A percentile compares a stretch with the other conserved stretches of the same genome.
Conservation (phyloP, 1,140 invertebrate genomes). For the Drosophila tsacasi region DNA sequence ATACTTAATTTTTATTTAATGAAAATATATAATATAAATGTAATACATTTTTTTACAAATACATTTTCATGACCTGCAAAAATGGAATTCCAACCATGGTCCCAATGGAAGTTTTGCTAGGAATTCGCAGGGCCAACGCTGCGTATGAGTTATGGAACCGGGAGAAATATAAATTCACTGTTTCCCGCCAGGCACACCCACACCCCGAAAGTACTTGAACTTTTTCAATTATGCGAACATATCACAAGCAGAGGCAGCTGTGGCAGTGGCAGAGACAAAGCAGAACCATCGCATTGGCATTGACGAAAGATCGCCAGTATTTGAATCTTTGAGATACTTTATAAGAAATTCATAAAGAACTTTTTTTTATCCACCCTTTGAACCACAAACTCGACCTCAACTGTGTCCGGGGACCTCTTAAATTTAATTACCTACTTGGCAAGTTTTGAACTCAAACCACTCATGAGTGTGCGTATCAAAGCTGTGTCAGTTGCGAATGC, state of each 20-base stretch:
- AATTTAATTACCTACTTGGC: slow-evolving; percentile 49
- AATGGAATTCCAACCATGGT: neutral
- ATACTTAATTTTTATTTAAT: too few relatives aligned
- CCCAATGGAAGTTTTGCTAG: slow-evolving; percentile 13
- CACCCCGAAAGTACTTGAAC: slow-evolving; percentile 45
- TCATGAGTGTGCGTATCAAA: slow-evolving; percentile 33
- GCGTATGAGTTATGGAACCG: slow-evolving; percentile 65
- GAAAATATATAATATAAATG: neutral
- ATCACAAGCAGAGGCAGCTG: slow-evolving; percentile 47
- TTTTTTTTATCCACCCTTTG: neutral
- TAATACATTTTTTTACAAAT: neutral
- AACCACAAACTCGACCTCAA: neutral
- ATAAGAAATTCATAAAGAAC: neutral
- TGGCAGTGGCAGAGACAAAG: slow-evolving; percentile 10
- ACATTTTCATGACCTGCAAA: neutral
- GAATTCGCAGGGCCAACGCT: slow-evolving; percentile 36
- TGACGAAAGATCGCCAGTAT: slow-evolving; percentile 24
- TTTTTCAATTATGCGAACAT: slow-evolving; percentile 73
- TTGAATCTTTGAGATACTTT: neutral
- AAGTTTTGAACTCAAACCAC: slow-evolving; percentile 39
- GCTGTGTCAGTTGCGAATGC: slow-evolving; percentile 53
- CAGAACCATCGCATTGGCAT: slow-evolving; percentile 23
- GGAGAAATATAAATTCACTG: slow-evolving; percentile 37
- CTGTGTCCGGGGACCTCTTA: slow-evolving; percentile 24
- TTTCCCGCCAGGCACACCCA: slow-evolving; percentile 9